Conservation (phyloP, 2,888 invertebrate species). For the Lepeophtheirus nordmannii region DNA sequence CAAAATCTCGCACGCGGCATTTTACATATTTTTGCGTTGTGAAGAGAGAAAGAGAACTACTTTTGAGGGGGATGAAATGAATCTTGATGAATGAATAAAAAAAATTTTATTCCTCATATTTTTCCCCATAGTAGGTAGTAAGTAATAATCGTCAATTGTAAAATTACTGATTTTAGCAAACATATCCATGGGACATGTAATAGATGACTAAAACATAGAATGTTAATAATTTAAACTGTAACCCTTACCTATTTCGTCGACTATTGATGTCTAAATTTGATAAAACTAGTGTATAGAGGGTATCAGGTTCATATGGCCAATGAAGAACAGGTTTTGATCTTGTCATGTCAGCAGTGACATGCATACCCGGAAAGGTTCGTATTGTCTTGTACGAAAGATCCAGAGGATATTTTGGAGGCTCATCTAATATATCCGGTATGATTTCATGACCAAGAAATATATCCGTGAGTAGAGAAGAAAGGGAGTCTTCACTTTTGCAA, state of each 20-base stretch:
- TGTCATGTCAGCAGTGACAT: slow-evolving; percentile 23
- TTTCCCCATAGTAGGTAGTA: no score
- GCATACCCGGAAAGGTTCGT: slow-evolving; percentile 24
- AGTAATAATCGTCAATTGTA: no score
- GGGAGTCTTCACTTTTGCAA: slow-evolving; percentile 2
- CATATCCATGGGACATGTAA: no score
- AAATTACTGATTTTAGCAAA: no score
- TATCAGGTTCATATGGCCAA: slow-evolving; percentile 19
- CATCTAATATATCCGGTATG: slow-evolving; percentile 22
- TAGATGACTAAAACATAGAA: no score
- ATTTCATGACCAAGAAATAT: slow-evolving; percentile 23
- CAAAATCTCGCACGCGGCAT: no score
- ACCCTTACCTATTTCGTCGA: slow-evolving; percentile 18
- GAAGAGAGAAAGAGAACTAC: no score
- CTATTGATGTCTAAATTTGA: slow-evolving; percentile 25
- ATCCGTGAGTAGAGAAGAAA: slow-evolving; percentile 9
- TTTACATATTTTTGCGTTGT: no score
- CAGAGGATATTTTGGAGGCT: slow-evolving; percentile 22
- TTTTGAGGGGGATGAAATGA: no score
- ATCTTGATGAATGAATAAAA: no score
- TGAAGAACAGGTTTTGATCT: slow-evolving; percentile 17
- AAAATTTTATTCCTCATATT: no score
- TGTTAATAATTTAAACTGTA: neutral
- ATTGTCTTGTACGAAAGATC: slow-evolving; percentile 24
- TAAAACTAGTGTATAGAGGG: slow-evolving; percentile 21